phyloP scores from a whole-genome alignment of 2,113 vertebrate species.

The Sturnira hondurensis region DNA sequence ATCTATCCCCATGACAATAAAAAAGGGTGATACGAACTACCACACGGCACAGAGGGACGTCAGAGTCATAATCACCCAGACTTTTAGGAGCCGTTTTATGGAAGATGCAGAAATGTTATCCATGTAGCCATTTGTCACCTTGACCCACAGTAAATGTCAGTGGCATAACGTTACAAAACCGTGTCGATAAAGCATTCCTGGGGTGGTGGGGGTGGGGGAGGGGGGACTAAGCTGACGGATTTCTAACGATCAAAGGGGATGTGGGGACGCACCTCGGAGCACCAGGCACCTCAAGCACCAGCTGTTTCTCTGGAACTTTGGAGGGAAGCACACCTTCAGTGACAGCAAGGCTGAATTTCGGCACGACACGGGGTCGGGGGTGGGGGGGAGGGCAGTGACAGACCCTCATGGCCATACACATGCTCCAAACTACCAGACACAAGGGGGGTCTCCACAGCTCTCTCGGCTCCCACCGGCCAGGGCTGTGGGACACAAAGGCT shows the following conservation, averaged over 20 bases:
- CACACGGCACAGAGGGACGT: not conserved
- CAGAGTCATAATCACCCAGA: not conserved
- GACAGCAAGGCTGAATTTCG: not conserved
- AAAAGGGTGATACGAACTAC: not conserved
- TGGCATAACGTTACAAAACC: not conserved
- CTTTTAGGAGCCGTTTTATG: not conserved
- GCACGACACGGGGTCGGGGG: no score
- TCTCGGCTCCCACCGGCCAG: not conserved
- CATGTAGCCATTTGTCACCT: not conserved
- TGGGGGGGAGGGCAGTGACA: not conserved
- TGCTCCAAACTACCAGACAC: rapidly evolving
- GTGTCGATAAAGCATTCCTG: not conserved
- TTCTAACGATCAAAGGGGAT: not conserved
- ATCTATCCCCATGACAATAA: not conserved
- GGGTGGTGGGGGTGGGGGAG: not conserved
- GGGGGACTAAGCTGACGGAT: not conserved
- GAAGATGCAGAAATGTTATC: not conserved
- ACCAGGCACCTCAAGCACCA: not conserved
- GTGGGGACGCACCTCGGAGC: not conserved
- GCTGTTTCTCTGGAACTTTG: not conserved
- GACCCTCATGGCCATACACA: not conserved
- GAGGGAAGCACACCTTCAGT: not conserved
- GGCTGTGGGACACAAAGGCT: not conserved
- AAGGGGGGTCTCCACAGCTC: not conserved
- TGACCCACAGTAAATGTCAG: not conserved